A percentile compares a stretch with the other conserved stretches of the same genome.
These are phyloP conservation scores for Tragelaphus scriptus DNA, from an alignment of 2,113 vertebrate species.

Conservation along the genomic window DNA sequence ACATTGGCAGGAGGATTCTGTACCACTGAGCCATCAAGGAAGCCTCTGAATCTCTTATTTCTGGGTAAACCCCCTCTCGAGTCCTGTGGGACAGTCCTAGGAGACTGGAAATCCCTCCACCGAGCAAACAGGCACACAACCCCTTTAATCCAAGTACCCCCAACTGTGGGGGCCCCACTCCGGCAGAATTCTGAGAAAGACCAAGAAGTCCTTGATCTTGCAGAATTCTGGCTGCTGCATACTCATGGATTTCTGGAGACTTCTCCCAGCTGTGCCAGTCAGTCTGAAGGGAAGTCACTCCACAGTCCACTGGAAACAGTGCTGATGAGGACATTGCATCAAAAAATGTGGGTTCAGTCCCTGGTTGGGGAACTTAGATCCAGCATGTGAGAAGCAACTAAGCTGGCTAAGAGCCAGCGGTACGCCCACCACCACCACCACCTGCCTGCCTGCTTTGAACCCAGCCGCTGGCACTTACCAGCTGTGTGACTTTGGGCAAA, in stretches of 20 bases:
- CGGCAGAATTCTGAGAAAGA: not conserved
- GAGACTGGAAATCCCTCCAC: conserved; percentile 49
- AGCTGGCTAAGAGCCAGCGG: not conserved
- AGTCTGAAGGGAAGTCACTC: not conserved
- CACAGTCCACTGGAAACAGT: not conserved
- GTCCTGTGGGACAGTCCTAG: not conserved
- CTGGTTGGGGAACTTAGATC: not conserved
- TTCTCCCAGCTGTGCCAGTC: not conserved
- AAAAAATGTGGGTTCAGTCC: not conserved
- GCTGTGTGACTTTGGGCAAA: not conserved
- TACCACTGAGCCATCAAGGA: not conserved
- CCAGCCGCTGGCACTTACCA: not conserved
- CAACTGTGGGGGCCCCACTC: not conserved
- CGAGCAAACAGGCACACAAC: conserved; percentile 10
- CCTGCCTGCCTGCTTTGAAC: not conserved
- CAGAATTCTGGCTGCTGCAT: not conserved
- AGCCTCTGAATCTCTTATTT: not conserved
- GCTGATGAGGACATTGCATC: not conserved
- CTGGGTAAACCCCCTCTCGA: not conserved
- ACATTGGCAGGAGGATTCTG: not conserved
- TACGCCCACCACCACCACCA: not conserved
- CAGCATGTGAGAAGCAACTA: not conserved
- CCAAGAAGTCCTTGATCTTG: not conserved
- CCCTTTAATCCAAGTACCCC: not conserved
- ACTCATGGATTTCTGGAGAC: not conserved